These are phyloP conservation scores for Lepisosteus osseus DNA, from an alignment of 2,113 vertebrate species.

Conservation along the genomic window DNA sequence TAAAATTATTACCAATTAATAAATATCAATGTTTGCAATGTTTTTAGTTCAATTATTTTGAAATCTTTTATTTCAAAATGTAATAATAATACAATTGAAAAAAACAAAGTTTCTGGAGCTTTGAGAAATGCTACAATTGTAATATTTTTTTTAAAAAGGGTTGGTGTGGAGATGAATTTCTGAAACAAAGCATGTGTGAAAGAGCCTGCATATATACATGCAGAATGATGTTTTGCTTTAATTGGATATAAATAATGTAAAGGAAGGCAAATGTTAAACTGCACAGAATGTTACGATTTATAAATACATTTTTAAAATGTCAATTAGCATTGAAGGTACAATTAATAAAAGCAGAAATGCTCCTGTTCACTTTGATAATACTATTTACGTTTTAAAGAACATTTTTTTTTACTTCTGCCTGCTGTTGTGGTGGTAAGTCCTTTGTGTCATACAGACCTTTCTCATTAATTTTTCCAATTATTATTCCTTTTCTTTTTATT, in stretches of 20 bases:
- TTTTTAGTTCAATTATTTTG: too few relatives aligned
- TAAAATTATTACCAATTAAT: too few relatives aligned
- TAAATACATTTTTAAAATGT: not conserved
- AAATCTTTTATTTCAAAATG: too few relatives aligned
- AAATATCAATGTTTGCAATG: too few relatives aligned
- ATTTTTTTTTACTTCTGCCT: slow-evolving; percentile 34
- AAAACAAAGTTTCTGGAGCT: too few relatives aligned
- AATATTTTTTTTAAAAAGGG: too few relatives aligned
- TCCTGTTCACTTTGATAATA: slow-evolving; percentile 13
- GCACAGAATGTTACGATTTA: not conserved
- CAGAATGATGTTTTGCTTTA: too few relatives aligned
- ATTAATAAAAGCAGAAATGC: not conserved
- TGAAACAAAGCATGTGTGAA: too few relatives aligned
- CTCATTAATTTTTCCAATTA: slow-evolving; percentile 70
- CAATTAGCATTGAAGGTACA: not conserved
- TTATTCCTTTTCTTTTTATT: slow-evolving; percentile 69
- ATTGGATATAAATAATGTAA: not conserved
- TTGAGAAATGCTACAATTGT: too few relatives aligned
- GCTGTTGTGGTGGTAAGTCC: slow-evolving; percentile 29
- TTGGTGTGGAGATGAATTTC: too few relatives aligned
- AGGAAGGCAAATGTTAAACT: not conserved
- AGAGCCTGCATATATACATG: too few relatives aligned
- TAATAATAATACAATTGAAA: too few relatives aligned
- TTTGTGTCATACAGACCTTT: slow-evolving; percentile 57
- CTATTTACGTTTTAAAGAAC: slow-evolving; percentile 49